Conservation (phyloP, 1,140 invertebrate genomes). For the Temnothorax curvispinosus region DNA sequence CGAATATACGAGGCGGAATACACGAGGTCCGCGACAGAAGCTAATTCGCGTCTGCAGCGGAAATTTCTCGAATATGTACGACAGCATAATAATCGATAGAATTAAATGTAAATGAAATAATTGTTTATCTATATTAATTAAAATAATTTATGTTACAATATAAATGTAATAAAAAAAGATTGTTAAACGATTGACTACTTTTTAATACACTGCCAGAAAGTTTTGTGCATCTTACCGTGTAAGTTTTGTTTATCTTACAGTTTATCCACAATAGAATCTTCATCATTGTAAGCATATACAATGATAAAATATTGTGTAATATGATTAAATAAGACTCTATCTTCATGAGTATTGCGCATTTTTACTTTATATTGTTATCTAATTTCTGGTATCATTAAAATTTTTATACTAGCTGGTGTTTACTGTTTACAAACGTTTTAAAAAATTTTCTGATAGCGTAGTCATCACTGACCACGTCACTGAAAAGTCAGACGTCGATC, state of each 20-base stretch:
- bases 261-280: not conserved
- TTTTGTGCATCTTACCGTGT: too few relatives aligned
- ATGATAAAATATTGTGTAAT: not conserved
- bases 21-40: not conserved
- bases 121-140: not conserved
- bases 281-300: not conserved
- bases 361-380: not conserved
- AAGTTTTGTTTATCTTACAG: not conserved
- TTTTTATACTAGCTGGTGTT: not conserved
- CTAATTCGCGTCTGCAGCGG: not conserved
- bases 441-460: too few relatives aligned
- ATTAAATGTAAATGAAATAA: not conserved
- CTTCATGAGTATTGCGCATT: not conserved
- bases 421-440: not conserved
- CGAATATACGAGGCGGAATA: constrained; percentile 21
- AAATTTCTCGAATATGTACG: not conserved
- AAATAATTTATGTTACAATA: not conserved
- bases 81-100: not conserved
- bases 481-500: not conserved
- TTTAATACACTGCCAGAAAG: not conserved
- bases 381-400: not conserved
- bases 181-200: not conserved
- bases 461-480: too few relatives aligned
- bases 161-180: not conserved
- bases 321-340: not conserved